These are phyloP conservation scores for Megaceryle alcyon DNA, from an alignment of 2,797 vertebrate species.

Conservation along the genomic window DNA sequence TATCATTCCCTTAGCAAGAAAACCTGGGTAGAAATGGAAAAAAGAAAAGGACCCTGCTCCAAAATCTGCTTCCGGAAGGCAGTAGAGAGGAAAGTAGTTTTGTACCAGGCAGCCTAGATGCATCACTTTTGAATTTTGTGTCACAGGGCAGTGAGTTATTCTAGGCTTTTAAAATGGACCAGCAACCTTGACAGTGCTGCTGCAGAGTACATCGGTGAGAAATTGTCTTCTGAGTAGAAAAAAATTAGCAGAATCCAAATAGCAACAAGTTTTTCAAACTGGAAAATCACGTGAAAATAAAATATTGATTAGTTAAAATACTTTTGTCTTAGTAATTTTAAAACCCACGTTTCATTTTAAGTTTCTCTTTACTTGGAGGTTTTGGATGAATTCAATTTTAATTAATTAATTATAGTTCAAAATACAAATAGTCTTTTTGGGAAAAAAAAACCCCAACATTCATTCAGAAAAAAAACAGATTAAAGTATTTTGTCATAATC, in stretches of 20 bases:
- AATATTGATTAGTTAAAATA: background rate
- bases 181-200: background rate
- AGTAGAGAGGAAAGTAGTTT: background rate
- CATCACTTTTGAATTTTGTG: too few species aligned
- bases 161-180: background rate
- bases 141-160: background rate
- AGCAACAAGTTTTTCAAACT: background rate
- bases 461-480: background rate
- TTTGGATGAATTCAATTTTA: background rate
- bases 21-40: background rate
- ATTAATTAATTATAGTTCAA: background rate
- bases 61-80: background rate
- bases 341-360: background rate
- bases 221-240: background rate
- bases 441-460: background rate
- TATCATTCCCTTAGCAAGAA: background rate
- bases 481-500: background rate
- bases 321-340: background rate
- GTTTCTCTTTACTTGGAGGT: background rate
- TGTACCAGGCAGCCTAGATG: background rate
- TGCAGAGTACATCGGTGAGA: background rate
- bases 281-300: background rate
- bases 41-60: background rate
- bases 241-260: background rate
- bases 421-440: background rate